Evolutionary conservation across 2,797 vertebrate species (phyloP).

Genomic region (Sebastes kiyomatsui): DNA sequence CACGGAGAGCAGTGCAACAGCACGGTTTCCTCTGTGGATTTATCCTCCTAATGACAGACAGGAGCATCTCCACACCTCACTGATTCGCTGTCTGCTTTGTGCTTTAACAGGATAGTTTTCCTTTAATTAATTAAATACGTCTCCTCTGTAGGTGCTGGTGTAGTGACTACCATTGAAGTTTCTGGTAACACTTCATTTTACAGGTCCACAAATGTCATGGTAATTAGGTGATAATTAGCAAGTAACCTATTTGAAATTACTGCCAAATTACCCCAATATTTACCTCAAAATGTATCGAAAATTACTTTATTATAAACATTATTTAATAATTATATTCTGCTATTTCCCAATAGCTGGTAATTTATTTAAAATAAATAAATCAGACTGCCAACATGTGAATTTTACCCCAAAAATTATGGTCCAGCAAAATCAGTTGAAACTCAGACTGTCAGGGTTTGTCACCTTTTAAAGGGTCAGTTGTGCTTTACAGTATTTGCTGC

Average conservation of each 20-base stretch:
- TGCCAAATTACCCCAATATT: too few species aligned
- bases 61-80: background rate
- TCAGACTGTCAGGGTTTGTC: background rate
- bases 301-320: too few species aligned
- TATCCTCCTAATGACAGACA: background rate
- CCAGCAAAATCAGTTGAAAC: background rate
- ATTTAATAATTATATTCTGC: too few species aligned
- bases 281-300: too few species aligned
- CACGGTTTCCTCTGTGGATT: background rate
- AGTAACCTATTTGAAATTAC: too few species aligned
- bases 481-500: constrained; percentile 22
- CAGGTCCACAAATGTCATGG: too few species aligned
- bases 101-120: background rate
- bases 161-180: background rate
- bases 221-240: too few species aligned
- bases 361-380: background rate
- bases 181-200: too few species aligned
- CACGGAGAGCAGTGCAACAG: background rate
- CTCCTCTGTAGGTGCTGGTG: background rate
- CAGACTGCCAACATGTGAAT: background rate
- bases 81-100: background rate
- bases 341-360: too few species aligned
- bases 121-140: background rate
- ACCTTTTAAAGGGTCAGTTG: background rate
- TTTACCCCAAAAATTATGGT: background rate